These are phyloP conservation scores for Prunella strophiata DNA, from an alignment of 2,797 vertebrate genomes.

Conservation along the genomic window DNA sequence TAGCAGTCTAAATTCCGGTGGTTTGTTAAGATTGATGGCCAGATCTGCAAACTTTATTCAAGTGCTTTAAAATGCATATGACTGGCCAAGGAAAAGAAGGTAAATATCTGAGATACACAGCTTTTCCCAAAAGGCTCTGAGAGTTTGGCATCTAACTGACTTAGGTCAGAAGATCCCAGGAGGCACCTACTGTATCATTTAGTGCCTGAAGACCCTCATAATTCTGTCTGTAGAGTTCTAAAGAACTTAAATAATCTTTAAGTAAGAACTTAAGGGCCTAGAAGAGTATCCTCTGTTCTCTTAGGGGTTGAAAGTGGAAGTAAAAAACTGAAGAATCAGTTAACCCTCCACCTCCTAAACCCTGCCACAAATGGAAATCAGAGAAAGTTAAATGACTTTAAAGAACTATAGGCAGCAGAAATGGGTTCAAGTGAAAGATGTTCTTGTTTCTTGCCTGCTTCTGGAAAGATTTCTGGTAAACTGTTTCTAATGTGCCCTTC, in stretches of 20 bases:
- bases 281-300: not conserved
- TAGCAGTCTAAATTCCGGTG: not conserved
- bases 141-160: not conserved
- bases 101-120: not conserved
- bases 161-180: not conserved
- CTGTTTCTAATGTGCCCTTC: constrained; percentile 8
- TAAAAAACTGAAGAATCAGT: not conserved
- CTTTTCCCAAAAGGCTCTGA: not conserved
- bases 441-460: not conserved
- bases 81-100: not conserved
- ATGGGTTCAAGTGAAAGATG: not conserved
- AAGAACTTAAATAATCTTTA: not conserved
- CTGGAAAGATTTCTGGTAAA: not conserved
- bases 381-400: not conserved
- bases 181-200: not conserved
- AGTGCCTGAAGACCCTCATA: not conserved
- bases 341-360: not conserved
- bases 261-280: not conserved
- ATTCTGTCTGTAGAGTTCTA: not conserved
- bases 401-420: not conserved
- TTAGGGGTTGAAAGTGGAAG: not conserved
- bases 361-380: not conserved
- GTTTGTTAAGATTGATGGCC: not conserved
- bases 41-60: not conserved
- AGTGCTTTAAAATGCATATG: constrained; percentile 1